Evolutionary conservation across 1,140 invertebrate species (phyloP).

Genomic region (Lysiphlebus fabarum): DNA sequence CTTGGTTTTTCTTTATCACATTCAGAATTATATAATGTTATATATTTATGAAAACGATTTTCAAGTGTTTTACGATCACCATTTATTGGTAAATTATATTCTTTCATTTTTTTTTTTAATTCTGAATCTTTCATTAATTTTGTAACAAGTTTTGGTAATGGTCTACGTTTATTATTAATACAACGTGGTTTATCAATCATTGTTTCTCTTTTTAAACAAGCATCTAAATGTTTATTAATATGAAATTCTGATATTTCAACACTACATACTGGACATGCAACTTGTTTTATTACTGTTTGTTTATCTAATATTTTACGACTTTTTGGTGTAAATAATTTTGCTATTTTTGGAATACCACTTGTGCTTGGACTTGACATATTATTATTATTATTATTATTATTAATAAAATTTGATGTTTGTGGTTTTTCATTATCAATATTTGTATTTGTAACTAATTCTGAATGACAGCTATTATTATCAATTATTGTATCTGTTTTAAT

Average conservation of each 20-base stretch:
- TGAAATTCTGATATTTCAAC: conserved; percentile 49
- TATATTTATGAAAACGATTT: conserved; percentile 50
- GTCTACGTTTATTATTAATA: conserved; percentile 40
- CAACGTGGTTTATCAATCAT: conserved; percentile 24
- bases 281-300: conserved; percentile 30
- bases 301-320: conserved; percentile 24
- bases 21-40: conserved; percentile 55
- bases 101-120: conserved; percentile 55
- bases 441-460: neutral
- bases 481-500: neutral
- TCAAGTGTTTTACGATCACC: conserved; percentile 56
- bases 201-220: conserved; percentile 51
- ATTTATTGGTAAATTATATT: conserved; percentile 50
- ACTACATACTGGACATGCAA: conserved; percentile 59
- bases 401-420: no score
- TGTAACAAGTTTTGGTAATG: conserved; percentile 59
- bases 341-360: conserved; percentile 30
- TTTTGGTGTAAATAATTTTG: conserved; percentile 43
- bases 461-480: neutral
- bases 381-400: conserved; percentile 11
- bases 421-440: neutral
- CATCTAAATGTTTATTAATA: conserved; percentile 59
- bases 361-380: conserved; percentile 42
- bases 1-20: conserved; percentile 53
- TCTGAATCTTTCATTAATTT: conserved; percentile 58